A percentile compares a stretch with the other conserved stretches of the same genome.
Conservation (phyloP, 2,113 vertebrate genomes). For the Neomonachus schauinslandi region DNA sequence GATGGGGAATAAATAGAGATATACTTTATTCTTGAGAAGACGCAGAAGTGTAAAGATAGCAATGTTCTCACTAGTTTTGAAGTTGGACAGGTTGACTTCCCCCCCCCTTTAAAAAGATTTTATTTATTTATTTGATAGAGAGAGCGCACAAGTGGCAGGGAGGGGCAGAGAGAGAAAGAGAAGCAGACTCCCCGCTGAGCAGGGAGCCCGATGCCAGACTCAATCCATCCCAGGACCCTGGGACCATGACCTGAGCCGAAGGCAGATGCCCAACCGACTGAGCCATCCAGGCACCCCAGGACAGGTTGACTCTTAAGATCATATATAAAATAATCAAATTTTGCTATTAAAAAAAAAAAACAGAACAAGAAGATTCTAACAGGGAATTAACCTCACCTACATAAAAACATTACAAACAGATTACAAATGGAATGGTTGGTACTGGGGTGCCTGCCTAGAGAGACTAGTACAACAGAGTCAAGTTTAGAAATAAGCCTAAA, state of each 20-base stretch:
- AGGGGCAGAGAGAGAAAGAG: too few relatives aligned
- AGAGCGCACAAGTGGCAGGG: too few relatives aligned
- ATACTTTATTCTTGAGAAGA: background rate
- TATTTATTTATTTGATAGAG: too few relatives aligned
- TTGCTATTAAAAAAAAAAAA: background rate
- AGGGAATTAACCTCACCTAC: background rate
- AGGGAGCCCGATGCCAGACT: too few relatives aligned
- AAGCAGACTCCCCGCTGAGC: too few relatives aligned
- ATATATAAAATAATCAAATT: background rate
- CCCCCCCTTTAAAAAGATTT: too few relatives aligned
- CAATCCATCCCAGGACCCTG: too few relatives aligned
- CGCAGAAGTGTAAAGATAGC: background rate
- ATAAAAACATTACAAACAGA: background rate
- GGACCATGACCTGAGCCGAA: too few relatives aligned
- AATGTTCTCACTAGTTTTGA: constrained; percentile 1
- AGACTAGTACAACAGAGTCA: background rate
- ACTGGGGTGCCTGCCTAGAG: fast-evolving
- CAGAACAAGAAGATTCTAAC: background rate
- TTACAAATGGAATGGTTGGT: background rate
- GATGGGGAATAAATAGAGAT: background rate
- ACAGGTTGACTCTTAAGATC: background rate
- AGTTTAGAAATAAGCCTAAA: background rate
- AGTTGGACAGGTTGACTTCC: background rate
- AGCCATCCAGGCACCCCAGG: background rate
- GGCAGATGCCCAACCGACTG: too few relatives aligned